phyloP scores from a whole-genome alignment of 2,113 vertebrate species.

The Galeopterus variegatus region DNA sequence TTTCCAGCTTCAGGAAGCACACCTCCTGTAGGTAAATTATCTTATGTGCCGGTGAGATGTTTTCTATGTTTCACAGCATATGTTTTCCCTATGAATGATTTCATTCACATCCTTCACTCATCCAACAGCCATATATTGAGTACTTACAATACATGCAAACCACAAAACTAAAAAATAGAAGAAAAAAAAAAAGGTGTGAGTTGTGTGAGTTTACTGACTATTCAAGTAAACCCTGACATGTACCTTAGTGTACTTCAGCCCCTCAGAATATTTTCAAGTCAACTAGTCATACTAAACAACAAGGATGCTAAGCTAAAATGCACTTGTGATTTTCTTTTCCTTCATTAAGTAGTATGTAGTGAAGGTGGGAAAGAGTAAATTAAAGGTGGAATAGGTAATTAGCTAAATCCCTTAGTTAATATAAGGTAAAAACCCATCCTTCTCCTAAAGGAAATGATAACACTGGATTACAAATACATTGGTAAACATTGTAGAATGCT shows the following conservation, averaged over 20 bases:
- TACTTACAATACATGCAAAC: constrained; percentile 14
- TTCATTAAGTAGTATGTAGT: neutral
- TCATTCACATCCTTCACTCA: constrained; percentile 17
- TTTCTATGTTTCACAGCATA: constrained; percentile 16
- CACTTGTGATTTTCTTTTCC: neutral
- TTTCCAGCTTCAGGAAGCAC: constrained; percentile 15
- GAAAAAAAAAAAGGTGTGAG: neutral
- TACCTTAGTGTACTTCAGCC: neutral
- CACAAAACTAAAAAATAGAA: neutral
- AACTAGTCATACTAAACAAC: neutral
- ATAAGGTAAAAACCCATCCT: neutral
- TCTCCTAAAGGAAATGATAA: neutral
- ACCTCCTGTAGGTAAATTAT: constrained; percentile 11
- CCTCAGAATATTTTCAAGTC: constrained; percentile 12
- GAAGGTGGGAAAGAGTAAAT: neutral
- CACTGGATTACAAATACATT: neutral
- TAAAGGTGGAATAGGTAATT: neutral
- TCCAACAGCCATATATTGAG: neutral
- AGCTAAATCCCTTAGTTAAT: neutral
- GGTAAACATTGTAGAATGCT: neutral
- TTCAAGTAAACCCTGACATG: constrained; percentile 14
- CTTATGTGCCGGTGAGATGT: neutral
- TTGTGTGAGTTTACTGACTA: neutral
- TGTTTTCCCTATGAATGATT: constrained; percentile 20
- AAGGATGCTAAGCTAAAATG: neutral